These are phyloP conservation scores for Ormyrus pomaceus DNA, from an alignment of 2,888 invertebrate species.

Conservation along the genomic window DNA sequence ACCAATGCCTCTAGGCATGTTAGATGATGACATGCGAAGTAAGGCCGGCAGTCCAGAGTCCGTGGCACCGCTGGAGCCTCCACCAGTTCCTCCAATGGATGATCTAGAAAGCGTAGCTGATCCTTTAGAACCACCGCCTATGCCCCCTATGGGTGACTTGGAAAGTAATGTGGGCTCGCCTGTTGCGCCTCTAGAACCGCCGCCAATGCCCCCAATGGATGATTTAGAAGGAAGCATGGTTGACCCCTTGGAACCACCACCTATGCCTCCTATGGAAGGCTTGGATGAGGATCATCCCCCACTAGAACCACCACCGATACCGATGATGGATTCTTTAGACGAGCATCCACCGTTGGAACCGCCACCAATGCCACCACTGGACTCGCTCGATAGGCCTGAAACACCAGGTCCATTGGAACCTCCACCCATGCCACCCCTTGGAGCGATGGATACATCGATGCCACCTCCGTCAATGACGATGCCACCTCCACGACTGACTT, in stretches of 20 bases:
- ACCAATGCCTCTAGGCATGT: constrained; percentile 34
- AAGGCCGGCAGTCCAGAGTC: constrained; percentile 45
- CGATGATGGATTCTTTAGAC: constrained; percentile 6
- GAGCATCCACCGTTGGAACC: constrained; percentile 22
- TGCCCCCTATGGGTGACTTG: constrained; percentile 37
- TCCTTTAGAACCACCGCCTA: constrained; percentile 47
- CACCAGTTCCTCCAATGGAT: constrained; percentile 44
- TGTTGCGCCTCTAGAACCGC: constrained; percentile 3
- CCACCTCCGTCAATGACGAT: too few species aligned
- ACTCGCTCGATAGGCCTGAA: background rate
- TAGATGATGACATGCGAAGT: constrained; percentile 39
- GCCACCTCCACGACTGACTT: too few species aligned
- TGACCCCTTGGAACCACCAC: background rate
- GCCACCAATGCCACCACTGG: constrained; percentile 40
- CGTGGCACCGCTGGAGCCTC: constrained; percentile 29
- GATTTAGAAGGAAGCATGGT: background rate
- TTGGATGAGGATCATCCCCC: background rate
- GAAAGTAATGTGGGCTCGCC: constrained; percentile 19
- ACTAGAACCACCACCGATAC: constrained; percentile 37
- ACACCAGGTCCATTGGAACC: too few species aligned
- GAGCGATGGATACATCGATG: too few species aligned
- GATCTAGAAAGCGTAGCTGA: constrained; percentile 5
- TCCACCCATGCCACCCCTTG: too few species aligned
- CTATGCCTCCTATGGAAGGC: constrained; percentile 1
- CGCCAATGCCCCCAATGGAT: constrained; percentile 14